Evolutionary conservation across 2,888 invertebrate genomes (phyloP).

Genomic region (Amaurobius ferox): DNA sequence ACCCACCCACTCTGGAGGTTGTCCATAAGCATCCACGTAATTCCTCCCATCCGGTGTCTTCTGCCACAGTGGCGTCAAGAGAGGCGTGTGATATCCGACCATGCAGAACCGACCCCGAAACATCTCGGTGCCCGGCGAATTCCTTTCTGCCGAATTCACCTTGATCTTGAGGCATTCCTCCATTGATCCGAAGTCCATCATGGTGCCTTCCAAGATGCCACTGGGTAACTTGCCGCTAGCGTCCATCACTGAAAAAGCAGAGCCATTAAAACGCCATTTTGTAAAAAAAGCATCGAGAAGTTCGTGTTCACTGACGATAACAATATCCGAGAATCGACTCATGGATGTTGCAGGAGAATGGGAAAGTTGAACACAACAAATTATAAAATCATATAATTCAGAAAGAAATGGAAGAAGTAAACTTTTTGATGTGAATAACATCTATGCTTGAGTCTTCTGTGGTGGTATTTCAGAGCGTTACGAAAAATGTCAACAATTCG

Average conservation of each 20-base stretch:
- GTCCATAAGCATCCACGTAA: conserved; percentile 43
- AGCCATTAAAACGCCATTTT: too few species aligned
- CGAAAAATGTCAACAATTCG: too few species aligned
- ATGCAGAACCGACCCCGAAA: conserved; percentile 76
- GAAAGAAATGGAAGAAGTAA: too few species aligned
- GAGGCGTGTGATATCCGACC: conserved; percentile 51
- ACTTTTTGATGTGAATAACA: too few species aligned
- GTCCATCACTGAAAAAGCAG: conserved; percentile 52
- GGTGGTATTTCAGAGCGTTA: too few species aligned
- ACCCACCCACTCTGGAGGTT: conserved; percentile 60
- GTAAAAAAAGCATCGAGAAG: too few species aligned
- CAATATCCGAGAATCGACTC: too few species aligned
- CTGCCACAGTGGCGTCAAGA: conserved; percentile 11
- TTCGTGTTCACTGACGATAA: too few species aligned
- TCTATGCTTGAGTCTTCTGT: too few species aligned
- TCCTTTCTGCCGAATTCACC: conserved; percentile 66
- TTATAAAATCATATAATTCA: too few species aligned
- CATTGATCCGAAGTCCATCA: conserved; percentile 77
- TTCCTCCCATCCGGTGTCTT: conserved; percentile 19
- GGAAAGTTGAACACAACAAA: too few species aligned
- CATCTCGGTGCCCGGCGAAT: conserved; percentile 67
- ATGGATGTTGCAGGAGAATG: too few species aligned
- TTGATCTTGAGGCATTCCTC: conserved; percentile 76
- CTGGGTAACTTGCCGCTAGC: conserved; percentile 75
- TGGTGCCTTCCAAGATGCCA: conserved; percentile 77